A percentile compares a stretch with the other conserved stretches of the same genome.
phyloP scores from a whole-genome alignment of 2,113 vertebrate genomes.

The Dromaius novaehollandiae region DNA sequence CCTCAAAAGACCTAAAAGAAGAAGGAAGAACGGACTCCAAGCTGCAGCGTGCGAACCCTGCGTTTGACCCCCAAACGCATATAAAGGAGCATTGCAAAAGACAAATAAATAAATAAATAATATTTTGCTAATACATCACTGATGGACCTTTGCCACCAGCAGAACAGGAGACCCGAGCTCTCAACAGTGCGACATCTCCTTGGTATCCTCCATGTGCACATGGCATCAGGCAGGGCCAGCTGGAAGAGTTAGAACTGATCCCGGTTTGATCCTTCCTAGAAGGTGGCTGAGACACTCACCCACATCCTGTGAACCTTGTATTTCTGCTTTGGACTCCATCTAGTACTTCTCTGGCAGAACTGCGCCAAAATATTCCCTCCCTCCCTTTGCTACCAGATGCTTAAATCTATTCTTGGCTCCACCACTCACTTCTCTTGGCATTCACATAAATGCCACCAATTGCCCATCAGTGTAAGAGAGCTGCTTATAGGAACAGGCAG shows the following conservation, averaged over 20 bases:
- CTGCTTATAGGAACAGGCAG: background rate
- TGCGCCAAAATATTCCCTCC: background rate
- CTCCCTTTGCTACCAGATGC: background rate
- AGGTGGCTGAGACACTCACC: background rate
- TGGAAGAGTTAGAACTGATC: background rate
- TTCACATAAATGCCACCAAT: background rate
- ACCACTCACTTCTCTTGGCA: background rate
- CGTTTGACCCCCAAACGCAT: rapidly evolving
- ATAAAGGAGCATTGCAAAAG: background rate
- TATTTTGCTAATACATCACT: rapidly evolving
- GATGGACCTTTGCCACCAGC: background rate
- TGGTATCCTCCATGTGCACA: rapidly evolving
- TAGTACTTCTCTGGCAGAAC: background rate
- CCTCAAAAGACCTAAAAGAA: background rate
- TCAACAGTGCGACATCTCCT: rapidly evolving
- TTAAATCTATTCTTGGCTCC: background rate
- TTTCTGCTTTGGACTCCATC: background rate
- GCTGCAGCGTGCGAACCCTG: background rate
- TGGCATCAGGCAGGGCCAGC: background rate
- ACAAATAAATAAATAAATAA: background rate
- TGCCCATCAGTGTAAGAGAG: background rate
- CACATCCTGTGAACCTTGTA: rapidly evolving
- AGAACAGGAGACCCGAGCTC: background rate
- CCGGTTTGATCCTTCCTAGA: background rate
- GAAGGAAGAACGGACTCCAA: background rate